phyloP scores from a whole-genome alignment of 2,113 vertebrate species.

The Pungitius pungitius region DNA sequence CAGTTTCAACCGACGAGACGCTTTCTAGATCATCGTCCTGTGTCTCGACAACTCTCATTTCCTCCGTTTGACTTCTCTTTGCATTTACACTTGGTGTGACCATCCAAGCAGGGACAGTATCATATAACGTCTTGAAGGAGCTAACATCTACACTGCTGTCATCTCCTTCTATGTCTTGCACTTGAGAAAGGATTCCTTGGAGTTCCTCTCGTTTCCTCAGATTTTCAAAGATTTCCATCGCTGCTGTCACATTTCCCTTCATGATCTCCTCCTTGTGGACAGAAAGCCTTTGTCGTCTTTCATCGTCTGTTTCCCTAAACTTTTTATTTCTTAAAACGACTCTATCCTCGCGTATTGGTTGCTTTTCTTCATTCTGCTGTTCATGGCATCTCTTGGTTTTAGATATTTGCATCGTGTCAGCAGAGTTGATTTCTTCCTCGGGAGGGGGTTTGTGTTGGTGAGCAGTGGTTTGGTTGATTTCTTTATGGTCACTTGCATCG shows the following conservation, averaged over 20 bases:
- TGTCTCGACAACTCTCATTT: conserved; percentile 66
- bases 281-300: conserved; percentile 87
- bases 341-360: conserved; percentile 43
- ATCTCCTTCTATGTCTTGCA: conserved; percentile 88
- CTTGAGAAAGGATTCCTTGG: conserved; percentile 86
- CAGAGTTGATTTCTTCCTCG: conserved; percentile 1
- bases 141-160: conserved; percentile 77
- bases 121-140: conserved; percentile 84
- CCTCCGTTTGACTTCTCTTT: conserved; percentile 48
- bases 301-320: conserved; percentile 85
- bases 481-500: conserved; percentile 9
- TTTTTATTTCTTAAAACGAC: conserved; percentile 87
- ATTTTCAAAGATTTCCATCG: conserved; percentile 88
- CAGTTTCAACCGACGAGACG: conserved; percentile 85
- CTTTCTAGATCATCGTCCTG: conserved; percentile 81
- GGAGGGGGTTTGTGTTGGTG: conserved; percentile 29
- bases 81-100: conserved; percentile 56
- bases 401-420: conserved; percentile 9
- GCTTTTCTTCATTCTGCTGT: conserved; percentile 30
- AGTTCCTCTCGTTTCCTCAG: conserved; percentile 88
- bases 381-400: not conserved
- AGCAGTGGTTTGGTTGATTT: conserved; percentile 14
- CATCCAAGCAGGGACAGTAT: conserved; percentile 85
- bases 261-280: conserved; percentile 92
- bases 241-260: conserved; percentile 85